phyloP scores from a whole-genome alignment of 2,888 invertebrate genomes.

The Idaea biselata region DNA sequence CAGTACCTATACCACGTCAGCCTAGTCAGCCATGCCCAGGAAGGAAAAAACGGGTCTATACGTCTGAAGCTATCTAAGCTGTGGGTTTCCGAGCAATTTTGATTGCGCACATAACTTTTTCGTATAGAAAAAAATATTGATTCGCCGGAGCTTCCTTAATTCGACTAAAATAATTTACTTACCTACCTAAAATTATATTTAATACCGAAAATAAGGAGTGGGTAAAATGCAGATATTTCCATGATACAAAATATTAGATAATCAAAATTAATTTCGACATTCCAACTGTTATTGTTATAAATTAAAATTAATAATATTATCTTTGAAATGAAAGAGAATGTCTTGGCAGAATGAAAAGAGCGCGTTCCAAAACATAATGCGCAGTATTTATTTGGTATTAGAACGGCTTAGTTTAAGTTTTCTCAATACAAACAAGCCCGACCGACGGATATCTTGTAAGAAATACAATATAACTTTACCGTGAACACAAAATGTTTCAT shows the following conservation, averaged over 20 bases:
- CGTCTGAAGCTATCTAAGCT: too few relatives aligned
- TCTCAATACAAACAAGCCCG: conserved; percentile 52
- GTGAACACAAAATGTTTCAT: conserved; percentile 69
- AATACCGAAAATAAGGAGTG: too few relatives aligned
- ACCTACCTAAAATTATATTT: too few relatives aligned
- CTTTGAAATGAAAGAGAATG: conserved; percentile 18
- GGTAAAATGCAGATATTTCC: not conserved
- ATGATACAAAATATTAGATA: not conserved
- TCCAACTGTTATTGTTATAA: not conserved
- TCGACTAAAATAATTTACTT: too few relatives aligned
- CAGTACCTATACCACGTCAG: too few relatives aligned
- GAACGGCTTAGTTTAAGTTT: conserved; percentile 54
- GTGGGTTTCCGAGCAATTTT: too few relatives aligned
- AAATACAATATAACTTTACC: conserved; percentile 73
- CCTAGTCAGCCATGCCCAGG: too few relatives aligned
- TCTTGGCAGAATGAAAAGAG: conserved; percentile 1
- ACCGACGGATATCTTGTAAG: conserved; percentile 55
- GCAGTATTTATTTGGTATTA: conserved; percentile 49
- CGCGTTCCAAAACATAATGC: conserved; percentile 29
- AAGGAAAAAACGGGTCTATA: too few relatives aligned
- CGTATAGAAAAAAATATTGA: too few relatives aligned
- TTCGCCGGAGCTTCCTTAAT: too few relatives aligned
- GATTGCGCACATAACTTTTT: too few relatives aligned
- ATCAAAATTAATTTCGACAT: not conserved
- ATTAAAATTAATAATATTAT: conserved; percentile 10